Percentiles rank a stretch among this genome's conserved stretches.
phyloP scores from a whole-genome alignment of 30 jellyfish, hydroid and myxozoan genomes.

The Morbakka virulenta region DNA sequence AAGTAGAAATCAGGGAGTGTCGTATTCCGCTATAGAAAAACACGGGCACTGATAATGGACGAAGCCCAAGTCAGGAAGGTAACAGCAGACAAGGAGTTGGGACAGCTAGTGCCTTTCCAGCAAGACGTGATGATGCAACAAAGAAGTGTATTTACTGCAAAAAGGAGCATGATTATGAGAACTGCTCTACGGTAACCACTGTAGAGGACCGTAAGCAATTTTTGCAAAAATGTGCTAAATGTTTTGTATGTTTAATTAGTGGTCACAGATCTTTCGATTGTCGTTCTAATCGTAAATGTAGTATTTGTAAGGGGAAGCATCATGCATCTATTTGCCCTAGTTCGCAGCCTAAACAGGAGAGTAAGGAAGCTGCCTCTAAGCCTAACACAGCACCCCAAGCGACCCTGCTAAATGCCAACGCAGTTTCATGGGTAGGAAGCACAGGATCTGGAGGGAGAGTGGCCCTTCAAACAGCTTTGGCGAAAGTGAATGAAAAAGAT shows the following conservation, averaged over 20 bases:
- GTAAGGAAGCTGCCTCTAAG: conserved; percentile 9
- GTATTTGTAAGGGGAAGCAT: too few species aligned
- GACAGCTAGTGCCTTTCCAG: conserved; percentile 16
- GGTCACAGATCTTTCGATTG: too few species aligned
- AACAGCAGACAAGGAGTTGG: too few species aligned
- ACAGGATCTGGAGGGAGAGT: conserved; percentile 8
- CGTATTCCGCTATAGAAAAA: conserved; percentile 2
- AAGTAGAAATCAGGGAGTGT: conserved; percentile 11
- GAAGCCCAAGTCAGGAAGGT: too few species aligned
- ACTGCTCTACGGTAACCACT: too few species aligned
- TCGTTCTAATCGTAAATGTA: too few species aligned
- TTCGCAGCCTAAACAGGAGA: background rate
- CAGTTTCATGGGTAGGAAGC: conserved; percentile 13
- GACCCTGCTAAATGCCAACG: background rate
- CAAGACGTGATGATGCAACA: background rate
- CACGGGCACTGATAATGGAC: too few species aligned
- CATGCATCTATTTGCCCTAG: too few species aligned
- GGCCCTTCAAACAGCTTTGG: conserved; percentile 43
- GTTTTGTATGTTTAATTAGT: too few species aligned
- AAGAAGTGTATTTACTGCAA: background rate
- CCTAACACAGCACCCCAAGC: too few species aligned
- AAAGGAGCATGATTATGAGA: background rate
- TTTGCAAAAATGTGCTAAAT: too few species aligned
- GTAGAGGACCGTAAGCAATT: background rate
- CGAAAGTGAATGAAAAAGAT: conserved; percentile 17